These are phyloP conservation scores for Poecilia wingei DNA, from an alignment of 2,797 vertebrate species.

Conservation along the genomic window DNA sequence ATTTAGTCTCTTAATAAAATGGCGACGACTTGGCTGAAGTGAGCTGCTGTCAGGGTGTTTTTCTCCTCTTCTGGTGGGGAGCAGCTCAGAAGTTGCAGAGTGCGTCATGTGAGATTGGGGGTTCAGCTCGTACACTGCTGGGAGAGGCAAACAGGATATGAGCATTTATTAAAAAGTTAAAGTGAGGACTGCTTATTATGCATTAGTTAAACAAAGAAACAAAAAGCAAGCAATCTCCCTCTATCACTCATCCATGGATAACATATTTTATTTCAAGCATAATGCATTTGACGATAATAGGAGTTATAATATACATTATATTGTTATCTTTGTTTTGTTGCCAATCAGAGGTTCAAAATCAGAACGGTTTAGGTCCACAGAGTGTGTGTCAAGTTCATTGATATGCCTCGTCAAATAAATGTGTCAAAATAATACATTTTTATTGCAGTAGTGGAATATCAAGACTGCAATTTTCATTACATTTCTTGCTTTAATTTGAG, in stretches of 20 bases:
- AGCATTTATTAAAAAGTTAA: conserved; percentile 39
- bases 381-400: neutral
- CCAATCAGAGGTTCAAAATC: neutral
- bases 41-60: conserved; percentile 37
- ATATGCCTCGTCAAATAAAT: neutral
- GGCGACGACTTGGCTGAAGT: conserved; percentile 75
- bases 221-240: neutral
- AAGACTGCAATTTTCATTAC: neutral
- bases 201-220: neutral
- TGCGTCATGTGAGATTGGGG: conserved; percentile 10
- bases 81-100: conserved; percentile 60
- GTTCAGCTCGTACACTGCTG: neutral
- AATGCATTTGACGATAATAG: neutral
- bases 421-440: neutral
- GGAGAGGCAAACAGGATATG: neutral
- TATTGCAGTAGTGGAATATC: neutral
- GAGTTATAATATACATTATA: neutral
- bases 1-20: conserved; percentile 74
- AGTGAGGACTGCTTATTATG: conserved; percentile 2
- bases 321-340: neutral
- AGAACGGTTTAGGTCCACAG: neutral
- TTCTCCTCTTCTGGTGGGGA: conserved; percentile 4
- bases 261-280: neutral
- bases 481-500: neutral
- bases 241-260: neutral